Base-by-base conservation (phyloP, 1,140 invertebrate genomes). In the Pseudomyrmex sp. region DNA sequence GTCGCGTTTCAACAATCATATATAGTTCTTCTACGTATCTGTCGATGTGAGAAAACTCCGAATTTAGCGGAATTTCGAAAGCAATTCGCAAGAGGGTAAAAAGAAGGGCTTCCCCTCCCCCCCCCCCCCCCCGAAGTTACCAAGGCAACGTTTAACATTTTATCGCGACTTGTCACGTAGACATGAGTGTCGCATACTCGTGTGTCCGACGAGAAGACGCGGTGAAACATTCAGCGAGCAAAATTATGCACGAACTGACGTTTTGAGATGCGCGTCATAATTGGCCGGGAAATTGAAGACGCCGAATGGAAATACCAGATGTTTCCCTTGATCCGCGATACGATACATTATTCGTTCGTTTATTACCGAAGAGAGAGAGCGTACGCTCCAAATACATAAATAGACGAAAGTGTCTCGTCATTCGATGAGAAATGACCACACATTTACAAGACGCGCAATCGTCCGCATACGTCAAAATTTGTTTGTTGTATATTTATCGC, bases 171-270 rank as follows among this genome's bases (percentile, higher is more conserved):
- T 20, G 18, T 69, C 35, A 26, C 44, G 46, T 68, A 54, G 74
- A 77, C 62, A 23, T 23, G 4, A 35, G 35, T 35, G 5, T 35
- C 35, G 35, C 35, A 26, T 35, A 70, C 15, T 20, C 8, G 7
- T 15, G 7, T 15, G 26, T 54, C 63, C 0, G 35, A 35, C 35
- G 35, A 35, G 35, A 35, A 35, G 63, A 35, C 23, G 4, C 18
- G n/a, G 23, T 77, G 12, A 77, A 77, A 56, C 15, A 77, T 68
- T 77, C 10, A 77, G 9, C 2, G 18, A 44, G 35, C 50, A 77
- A 77, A 77, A 77, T 77, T 77, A 77, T 77, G 75, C 75, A 79
- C 65, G 23, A 35, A 15, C 66, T 26, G 75, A 79, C 52, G 52
- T n/a, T 26, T 77, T 56, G 46, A 20, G 3, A 18, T 58, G 8